A percentile compares a stretch with the other conserved stretches of the same genome.
phyloP scores from a whole-genome alignment of 1,140 invertebrate species.

The Euura saliciscinereae region DNA sequence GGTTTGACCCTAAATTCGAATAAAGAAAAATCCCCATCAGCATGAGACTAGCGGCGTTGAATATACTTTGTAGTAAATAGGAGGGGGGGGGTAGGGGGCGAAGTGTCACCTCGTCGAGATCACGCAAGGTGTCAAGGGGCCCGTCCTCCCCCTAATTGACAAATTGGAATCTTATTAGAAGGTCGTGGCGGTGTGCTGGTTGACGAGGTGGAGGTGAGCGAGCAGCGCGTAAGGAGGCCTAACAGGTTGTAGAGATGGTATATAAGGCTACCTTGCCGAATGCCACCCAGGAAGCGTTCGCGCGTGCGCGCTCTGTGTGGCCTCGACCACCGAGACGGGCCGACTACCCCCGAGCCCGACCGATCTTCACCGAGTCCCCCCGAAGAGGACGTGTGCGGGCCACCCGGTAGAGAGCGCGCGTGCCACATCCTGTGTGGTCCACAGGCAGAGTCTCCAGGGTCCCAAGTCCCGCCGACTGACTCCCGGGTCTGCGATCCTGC shows the following conservation, averaged over 20 bases:
- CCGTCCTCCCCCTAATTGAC: slow-evolving; percentile 65
- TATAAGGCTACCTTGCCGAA: slow-evolving; percentile 40
- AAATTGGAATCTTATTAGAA: slow-evolving; percentile 74
- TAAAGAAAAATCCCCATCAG: no score
- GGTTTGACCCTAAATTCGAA: no score
- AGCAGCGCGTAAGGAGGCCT: slow-evolving; percentile 26
- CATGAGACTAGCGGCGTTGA: background rate
- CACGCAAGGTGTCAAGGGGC: slow-evolving; percentile 26
- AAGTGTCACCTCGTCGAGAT: slow-evolving; percentile 16
- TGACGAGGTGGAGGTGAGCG: slow-evolving; percentile 25
- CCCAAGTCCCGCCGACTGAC: background rate
- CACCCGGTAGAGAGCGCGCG: slow-evolving; percentile 63
- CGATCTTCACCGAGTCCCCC: slow-evolving; percentile 38
- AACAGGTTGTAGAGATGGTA: slow-evolving; percentile 53
- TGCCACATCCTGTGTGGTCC: slow-evolving; percentile 61
- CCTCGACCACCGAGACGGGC: slow-evolving; percentile 47
- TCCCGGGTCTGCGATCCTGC: slow-evolving; percentile 12
- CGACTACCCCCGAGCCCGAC: slow-evolving; percentile 41
- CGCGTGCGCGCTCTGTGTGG: slow-evolving; percentile 60
- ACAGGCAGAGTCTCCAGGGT: slow-evolving; percentile 8
- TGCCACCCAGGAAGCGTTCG: slow-evolving; percentile 60
- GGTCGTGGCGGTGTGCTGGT: slow-evolving; percentile 13
- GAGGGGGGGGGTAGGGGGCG: slow-evolving; percentile 23
- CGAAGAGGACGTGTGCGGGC: slow-evolving; percentile 53
- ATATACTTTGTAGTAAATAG: slow-evolving; percentile 16